Evolutionary conservation across 2,888 invertebrate genomes (phyloP).

Genomic region (Caenorhabditis parvicauda): DNA sequence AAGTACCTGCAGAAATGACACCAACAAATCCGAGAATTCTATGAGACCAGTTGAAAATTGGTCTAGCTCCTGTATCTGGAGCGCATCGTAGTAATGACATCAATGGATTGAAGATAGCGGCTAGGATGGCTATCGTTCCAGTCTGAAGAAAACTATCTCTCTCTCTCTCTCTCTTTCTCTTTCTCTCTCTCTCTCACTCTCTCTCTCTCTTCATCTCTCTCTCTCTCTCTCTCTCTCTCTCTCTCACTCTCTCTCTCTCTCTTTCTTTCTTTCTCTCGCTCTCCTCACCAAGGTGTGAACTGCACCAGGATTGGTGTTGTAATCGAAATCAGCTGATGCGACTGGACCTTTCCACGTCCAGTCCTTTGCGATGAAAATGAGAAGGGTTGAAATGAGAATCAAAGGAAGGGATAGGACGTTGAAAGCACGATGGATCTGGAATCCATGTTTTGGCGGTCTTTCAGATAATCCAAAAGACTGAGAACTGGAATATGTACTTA

Average conservation of each 20-base stretch:
- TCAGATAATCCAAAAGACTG: too few relatives aligned
- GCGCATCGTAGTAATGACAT: conserved; percentile 17
- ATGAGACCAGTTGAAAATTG: conserved; percentile 20
- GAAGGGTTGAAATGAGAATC: conserved; percentile 6
- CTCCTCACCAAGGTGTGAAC: conserved; percentile 18
- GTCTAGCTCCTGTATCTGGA: conserved; percentile 17
- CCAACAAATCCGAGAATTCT: conserved; percentile 12
- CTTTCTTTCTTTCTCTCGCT: too few relatives aligned
- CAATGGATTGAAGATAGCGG: conserved; percentile 10
- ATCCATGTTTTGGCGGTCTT: not conserved
- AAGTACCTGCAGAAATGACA: conserved; percentile 11
- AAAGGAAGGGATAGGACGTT: conserved; percentile 10
- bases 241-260: too few relatives aligned
- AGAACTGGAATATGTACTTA: conserved; percentile 5
- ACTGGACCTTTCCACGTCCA: conserved; percentile 18
- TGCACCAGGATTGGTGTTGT: conserved; percentile 11
- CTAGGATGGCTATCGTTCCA: conserved; percentile 8
- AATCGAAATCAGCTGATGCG: not conserved
- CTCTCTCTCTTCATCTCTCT: too few relatives aligned
- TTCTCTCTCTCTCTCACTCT: too few relatives aligned
- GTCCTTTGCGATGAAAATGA: conserved; percentile 18
- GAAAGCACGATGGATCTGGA: conserved; percentile 21
- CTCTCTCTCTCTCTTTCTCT: not conserved
- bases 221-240: too few relatives aligned
- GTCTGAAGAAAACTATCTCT: conserved; percentile 10